phyloP scores from a whole-genome alignment of 2,113 vertebrate genomes.

The Eolophus roseicapilla region DNA sequence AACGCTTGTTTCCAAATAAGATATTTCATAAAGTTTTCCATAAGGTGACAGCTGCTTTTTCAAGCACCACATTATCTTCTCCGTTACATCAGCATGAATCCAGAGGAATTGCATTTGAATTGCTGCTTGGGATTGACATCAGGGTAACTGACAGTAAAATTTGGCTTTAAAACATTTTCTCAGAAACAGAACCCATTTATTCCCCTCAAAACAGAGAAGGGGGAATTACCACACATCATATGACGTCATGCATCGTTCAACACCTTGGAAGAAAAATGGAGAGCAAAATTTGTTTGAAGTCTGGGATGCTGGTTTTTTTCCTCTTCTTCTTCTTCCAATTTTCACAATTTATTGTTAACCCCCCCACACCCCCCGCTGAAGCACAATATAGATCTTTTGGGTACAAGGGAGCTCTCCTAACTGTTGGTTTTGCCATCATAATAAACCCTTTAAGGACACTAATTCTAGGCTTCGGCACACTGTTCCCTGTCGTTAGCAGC shows the following conservation, averaged over 20 bases:
- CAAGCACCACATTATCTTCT: conserved; percentile 11
- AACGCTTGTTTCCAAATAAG: conserved; percentile 54
- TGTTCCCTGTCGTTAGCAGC: neutral
- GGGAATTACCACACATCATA: neutral
- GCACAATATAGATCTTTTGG: neutral
- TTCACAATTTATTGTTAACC: conserved; percentile 22
- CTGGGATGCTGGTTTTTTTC: neutral
- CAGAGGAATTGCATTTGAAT: neutral
- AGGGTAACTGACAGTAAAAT: neutral
- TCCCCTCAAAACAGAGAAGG: neutral
- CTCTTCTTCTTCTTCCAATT: neutral
- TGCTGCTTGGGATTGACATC: conserved; percentile 2
- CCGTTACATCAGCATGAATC: neutral
- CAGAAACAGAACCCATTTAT: conserved; percentile 8
- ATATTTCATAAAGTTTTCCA: conserved; percentile 50
- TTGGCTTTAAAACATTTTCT: conserved; percentile 22
- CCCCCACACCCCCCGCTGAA: neutral
- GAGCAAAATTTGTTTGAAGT: neutral
- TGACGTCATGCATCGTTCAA: conserved; percentile 1
- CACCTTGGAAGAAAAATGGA: neutral
- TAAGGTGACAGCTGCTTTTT: conserved; percentile 70
- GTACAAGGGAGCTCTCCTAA: neutral
- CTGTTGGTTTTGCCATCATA: conserved; percentile 24
- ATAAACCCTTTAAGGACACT: conserved; percentile 33
- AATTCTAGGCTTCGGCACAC: conserved; percentile 2